Base-by-base conservation (phyloP, 2,797 vertebrate species). In the Spatula clypeata region DNA sequence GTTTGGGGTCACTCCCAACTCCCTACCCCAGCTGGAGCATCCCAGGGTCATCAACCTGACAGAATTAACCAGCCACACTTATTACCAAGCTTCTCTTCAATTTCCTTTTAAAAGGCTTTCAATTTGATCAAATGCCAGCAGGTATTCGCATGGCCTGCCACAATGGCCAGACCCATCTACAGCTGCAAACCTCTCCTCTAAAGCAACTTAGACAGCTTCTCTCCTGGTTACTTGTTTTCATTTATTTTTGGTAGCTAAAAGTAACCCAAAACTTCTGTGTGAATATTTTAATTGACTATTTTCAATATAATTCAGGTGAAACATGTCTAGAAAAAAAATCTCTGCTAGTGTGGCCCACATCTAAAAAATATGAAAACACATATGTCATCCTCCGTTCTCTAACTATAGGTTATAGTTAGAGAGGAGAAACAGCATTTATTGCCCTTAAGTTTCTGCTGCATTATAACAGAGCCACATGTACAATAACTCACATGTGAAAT, bases 291-390 rank as follows among this genome's bases (percentile, higher is more conserved):
- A 58, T 38, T 53, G 3, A 53, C 31, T 5, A 24, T 88, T 80
- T 91, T 72, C 23, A 81, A 74, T 91, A 69, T 71, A 83, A 74
- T 45, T 80, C 54, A 86, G 79, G 65, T 89, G 57, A 89, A 87
- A 88, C 0, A 13, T 47, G 18, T 15, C 27, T 44, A 73, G 72
- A 65, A 85, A 84, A 84, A 55, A 79, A 58, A 36, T 11, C 71
- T 60, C 45, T 47, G 55, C 38, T 66, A 79, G 24, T 20, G 40
- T 31, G 44, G 67, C 15, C 20, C 64, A 54, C 5, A 62, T 53
- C 31, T 76, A 3, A 62, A 81, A 84, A 61, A 31, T 16, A 31
- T 2, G 5, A 76, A 85, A 82, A 70, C 9, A 44, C 14, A 6
- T 12, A 47, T 21, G 23, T 47, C 47, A 69, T 58, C 73, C 57